These are phyloP conservation scores for Gymnocephalus cernua DNA, from an alignment of 2,113 vertebrate genomes.

Conservation along the genomic window DNA sequence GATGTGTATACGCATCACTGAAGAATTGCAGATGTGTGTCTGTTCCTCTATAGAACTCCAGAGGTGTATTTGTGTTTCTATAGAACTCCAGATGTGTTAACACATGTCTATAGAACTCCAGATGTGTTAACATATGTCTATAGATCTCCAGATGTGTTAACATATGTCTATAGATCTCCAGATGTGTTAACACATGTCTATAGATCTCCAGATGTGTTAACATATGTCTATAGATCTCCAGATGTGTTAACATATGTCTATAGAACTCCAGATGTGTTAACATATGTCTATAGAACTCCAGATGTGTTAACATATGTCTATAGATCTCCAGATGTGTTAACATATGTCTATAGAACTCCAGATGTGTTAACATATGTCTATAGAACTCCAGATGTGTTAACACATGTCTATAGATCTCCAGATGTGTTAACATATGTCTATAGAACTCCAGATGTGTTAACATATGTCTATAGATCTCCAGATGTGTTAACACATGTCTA, in stretches of 20 bases:
- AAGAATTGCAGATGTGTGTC: too few relatives aligned
- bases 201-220: not conserved
- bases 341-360: not conserved
- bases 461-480: too few relatives aligned
- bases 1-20: too few relatives aligned
- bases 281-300: not conserved
- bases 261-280: not conserved
- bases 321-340: not conserved
- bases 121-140: too few relatives aligned
- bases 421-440: too few relatives aligned
- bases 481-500: not conserved
- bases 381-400: not conserved
- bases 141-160: not conserved
- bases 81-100: not conserved
- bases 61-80: not conserved
- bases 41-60: too few relatives aligned
- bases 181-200: not conserved
- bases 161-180: not conserved
- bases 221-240: not conserved
- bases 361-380: not conserved
- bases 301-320: not conserved
- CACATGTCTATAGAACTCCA: not conserved
- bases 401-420: too few relatives aligned
- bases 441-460: not conserved
- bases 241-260: not conserved